Base-by-base conservation (phyloP, 2,888 invertebrate species). In the Ernsta delagoae region DNA sequence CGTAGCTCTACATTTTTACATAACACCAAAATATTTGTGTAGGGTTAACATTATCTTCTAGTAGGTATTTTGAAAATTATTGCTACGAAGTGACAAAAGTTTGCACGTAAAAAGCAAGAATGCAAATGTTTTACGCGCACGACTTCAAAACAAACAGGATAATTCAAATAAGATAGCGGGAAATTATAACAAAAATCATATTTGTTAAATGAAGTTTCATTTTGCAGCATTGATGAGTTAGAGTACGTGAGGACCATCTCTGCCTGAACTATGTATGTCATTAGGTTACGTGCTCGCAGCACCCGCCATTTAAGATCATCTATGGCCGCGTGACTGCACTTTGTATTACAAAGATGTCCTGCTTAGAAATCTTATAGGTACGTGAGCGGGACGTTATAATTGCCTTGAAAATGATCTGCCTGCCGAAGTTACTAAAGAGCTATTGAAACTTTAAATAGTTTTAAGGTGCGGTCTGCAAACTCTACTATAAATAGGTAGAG, bases 341-440 rank as follows among this genome's bases (percentile, higher is more conserved):
- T 82, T 83, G 82, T 81, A 80, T 81, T 85, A 85, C 88, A 86
- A 86, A 87, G 84, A 85, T 79, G 84, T 79, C 81, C 78, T 82
- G 75, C 81, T 79, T 78, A 83, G 83, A 83, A 82, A 77, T 75
- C 72, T 74, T 72, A n/a, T n/a, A n/a, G n/a, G 74, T 67, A 81
- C 89, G 88, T 89, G 89, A 83, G 74, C 48, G 69, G 87, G 82
- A 77, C 85, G 75, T 71, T 72, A 73, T 78, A 62, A 43, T 24
- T 34, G 64, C 57, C 63, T 71, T 72, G 68, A 73, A 69, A 61
- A 72, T 73, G 69, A 78, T 78, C 75, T 75, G n/a, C 24, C 24
- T 24, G 24, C 24, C 24, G 24, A 24, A 24, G 24, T 3, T 24
- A 24, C 24, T 24, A 24, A 24, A 24, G 24, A 24, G 24, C 3